A percentile compares a stretch with the other conserved stretches of the same genome.
Evolutionary conservation across 37 sponge, comb jelly and placozoan genomes (phyloP).

Genomic region (Theonella swinhoei): DNA sequence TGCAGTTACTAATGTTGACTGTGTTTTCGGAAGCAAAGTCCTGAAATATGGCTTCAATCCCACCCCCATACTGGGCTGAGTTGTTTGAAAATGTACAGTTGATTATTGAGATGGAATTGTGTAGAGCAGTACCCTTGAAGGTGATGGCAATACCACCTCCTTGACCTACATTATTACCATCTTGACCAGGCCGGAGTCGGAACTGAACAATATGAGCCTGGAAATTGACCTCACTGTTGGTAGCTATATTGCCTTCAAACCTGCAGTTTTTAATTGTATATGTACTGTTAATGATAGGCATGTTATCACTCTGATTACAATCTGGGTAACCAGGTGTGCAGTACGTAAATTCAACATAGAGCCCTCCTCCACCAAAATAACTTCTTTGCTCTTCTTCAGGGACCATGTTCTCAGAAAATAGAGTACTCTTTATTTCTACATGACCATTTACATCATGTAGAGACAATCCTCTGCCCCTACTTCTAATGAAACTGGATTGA

Average conservation of each 20-base stretch:
- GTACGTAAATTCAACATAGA: slow-evolving; percentile 20
- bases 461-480: slow-evolving; percentile 5
- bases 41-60: background rate
- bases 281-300: background rate
- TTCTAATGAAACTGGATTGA: background rate
- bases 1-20: background rate
- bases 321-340: slow-evolving; percentile 11
- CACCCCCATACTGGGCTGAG: background rate
- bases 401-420: background rate
- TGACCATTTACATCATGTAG: slow-evolving; percentile 14
- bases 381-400: background rate
- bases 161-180: background rate
- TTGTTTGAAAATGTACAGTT: background rate
- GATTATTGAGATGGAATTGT: background rate
- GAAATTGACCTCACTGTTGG: background rate
- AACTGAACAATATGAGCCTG: background rate
- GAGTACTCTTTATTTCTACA: background rate
- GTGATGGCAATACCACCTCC: background rate
- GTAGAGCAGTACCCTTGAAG: background rate
- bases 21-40: background rate
- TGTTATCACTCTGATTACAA: background rate
- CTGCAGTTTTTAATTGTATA: background rate
- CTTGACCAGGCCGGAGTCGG: background rate
- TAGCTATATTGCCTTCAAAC: background rate
- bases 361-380: slow-evolving; percentile 13